A percentile compares a stretch with the other conserved stretches of the same genome.
Conservation (phyloP, 2,888 invertebrate genomes). For the Drosophila sordidula region DNA sequence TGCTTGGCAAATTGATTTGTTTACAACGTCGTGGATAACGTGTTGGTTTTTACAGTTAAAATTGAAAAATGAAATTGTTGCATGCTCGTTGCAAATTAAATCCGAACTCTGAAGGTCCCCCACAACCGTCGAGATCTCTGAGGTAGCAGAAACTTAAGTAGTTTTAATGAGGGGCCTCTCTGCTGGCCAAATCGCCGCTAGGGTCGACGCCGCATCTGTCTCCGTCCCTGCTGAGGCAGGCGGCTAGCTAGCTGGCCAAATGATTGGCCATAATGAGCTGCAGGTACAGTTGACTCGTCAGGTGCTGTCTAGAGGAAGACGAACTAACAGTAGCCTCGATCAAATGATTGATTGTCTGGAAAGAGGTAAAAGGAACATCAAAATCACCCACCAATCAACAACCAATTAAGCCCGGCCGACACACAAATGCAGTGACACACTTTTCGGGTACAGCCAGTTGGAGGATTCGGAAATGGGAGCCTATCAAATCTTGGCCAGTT, state of each 20-base stretch:
- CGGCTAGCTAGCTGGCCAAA: conserved; percentile 10
- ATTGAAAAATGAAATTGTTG: conserved; percentile 80
- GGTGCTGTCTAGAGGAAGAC: conserved; percentile 30
- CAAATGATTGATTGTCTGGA: conserved; percentile 64
- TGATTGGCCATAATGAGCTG: conserved; percentile 19
- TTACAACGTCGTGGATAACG: conserved; percentile 68
- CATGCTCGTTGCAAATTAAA: conserved; percentile 78
- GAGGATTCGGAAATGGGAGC: conserved; percentile 44
- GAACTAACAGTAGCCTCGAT: conserved; percentile 44
- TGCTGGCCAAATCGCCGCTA: conserved; percentile 44
- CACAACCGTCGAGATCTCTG: conserved; percentile 5
- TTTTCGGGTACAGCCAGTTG: conserved; percentile 38
- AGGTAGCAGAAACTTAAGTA: conserved; percentile 65
- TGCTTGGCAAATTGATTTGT: conserved; percentile 71
- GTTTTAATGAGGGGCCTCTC: conserved; percentile 72
- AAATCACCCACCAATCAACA: conserved; percentile 52
- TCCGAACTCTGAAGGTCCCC: conserved; percentile 37
- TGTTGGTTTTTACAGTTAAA: conserved; percentile 81
- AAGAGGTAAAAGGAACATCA: neutral
- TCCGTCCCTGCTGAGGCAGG: conserved; percentile 6
- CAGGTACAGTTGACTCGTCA: conserved; percentile 55
- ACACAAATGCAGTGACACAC: conserved; percentile 61
- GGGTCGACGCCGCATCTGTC: conserved; percentile 32
- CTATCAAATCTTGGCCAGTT: conserved; percentile 45
- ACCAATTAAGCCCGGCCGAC: conserved; percentile 52